A percentile compares a stretch with the other conserved stretches of the same genome.
Evolutionary conservation across 1,140 invertebrate genomes (phyloP).

Genomic region (Paraescarpia echinospica): DNA sequence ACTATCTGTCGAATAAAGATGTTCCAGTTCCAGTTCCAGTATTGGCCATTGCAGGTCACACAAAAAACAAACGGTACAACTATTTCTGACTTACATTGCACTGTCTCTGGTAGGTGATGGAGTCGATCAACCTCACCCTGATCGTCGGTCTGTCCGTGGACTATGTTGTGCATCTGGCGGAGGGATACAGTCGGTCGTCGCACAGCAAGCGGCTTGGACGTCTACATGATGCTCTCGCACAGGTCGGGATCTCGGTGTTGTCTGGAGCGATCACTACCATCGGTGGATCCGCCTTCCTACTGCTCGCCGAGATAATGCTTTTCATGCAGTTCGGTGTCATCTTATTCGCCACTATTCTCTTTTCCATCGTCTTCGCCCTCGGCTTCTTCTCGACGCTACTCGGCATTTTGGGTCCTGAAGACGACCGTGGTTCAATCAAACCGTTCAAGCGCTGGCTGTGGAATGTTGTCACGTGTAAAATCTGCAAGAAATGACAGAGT

Average conservation of each 20-base stretch:
- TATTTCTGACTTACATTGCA: no score
- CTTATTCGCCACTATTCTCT: conserved; percentile 14
- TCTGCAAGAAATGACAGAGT: no score
- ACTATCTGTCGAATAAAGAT: no score
- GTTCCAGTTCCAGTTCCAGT: no score
- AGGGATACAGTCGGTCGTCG: conserved; percentile 41
- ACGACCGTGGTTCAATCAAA: conserved; percentile 25
- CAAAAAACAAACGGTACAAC: no score
- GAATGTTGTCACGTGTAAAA: no score
- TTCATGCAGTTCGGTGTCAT: conserved; percentile 19
- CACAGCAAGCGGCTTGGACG: conserved; percentile 34
- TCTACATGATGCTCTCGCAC: conserved; percentile 40
- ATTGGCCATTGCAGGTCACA: no score
- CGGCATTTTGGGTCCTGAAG: conserved; percentile 41
- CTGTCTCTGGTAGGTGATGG: conserved; percentile 38
- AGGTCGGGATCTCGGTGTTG: conserved; percentile 34
- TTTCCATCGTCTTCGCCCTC: conserved; percentile 19
- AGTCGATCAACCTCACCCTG: conserved; percentile 47
- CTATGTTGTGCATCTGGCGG: conserved; percentile 49
- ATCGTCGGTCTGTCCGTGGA: conserved; percentile 49
- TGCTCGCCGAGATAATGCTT: conserved; percentile 18
- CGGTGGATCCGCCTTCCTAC: conserved; percentile 21
- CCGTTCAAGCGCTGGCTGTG: not conserved
- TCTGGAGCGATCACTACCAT: conserved; percentile 21
- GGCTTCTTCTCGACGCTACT: conserved; percentile 35